Evolutionary conservation across 2,113 vertebrate genomes (phyloP).

Genomic region (Stegostoma tigrinum): DNA sequence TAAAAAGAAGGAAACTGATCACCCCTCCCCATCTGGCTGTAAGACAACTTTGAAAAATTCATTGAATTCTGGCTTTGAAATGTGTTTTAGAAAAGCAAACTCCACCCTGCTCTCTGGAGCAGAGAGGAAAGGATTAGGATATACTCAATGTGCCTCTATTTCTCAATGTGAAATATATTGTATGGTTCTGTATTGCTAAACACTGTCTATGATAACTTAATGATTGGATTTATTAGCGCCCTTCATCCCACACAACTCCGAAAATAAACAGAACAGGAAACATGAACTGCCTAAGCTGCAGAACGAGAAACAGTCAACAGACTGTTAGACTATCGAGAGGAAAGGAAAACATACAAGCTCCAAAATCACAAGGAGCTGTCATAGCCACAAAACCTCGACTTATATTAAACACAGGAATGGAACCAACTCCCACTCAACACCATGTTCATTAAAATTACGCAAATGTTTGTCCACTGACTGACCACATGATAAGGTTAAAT

Average conservation of each 20-base stretch:
- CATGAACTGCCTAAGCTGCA: neutral
- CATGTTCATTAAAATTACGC: neutral
- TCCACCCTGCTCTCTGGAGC: neutral
- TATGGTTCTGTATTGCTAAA: neutral
- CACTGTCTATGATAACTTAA: neutral
- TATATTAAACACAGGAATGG: conserved; percentile 2
- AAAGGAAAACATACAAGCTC: neutral
- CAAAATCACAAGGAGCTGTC: neutral
- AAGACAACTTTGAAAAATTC: too few species aligned
- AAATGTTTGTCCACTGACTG: neutral
- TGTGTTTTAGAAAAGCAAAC: neutral
- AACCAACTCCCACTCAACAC: conserved; percentile 13
- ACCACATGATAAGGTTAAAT: neutral
- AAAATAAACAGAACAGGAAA: conserved; percentile 17
- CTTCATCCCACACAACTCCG: neutral
- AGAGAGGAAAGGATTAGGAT: neutral
- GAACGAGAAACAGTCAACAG: neutral
- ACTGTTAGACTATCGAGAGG: neutral
- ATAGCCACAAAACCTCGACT: neutral
- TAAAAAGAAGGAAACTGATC: too few species aligned
- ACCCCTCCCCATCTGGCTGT: too few species aligned
- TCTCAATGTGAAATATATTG: neutral
- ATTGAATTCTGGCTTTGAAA: neutral
- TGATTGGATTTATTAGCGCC: neutral
- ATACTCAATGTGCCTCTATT: neutral